Evolutionary conservation across 1,140 invertebrate species (phyloP), one percentile per base, ranked within the genome.

Genomic region (Eufriesea mexicana): DNA sequence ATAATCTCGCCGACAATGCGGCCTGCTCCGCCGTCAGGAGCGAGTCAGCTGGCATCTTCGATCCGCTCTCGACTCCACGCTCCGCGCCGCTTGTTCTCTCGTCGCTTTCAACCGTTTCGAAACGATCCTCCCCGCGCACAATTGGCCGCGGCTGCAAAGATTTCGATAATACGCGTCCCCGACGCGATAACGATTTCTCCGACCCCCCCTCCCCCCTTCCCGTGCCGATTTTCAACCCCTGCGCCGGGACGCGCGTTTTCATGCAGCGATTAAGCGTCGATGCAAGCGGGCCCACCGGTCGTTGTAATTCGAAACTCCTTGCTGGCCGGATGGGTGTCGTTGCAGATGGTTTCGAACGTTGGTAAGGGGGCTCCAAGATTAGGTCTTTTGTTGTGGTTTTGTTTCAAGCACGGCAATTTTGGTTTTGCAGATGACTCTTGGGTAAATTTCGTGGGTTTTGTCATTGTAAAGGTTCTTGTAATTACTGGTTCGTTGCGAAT

Each of bases 11-110:
- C 86, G 70, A 81, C 78, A 74, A 87, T 80, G 42, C 75, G 51
- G 73, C 71, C 47, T 35, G 25, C 68, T 70, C 66, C 61, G 68
- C 55, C 59, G 61, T 61, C 83, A 71, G 83, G 28, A 76, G 35
- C 86, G 84, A 89, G 83, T 89, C 86, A 89, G 84, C 83, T 88
- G 83, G 86, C 83, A 77, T 88, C 87, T 88, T 88, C 87, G 82
- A 88, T 83, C 84, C 79, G 59, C 47, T 78, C 82, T 78, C 62
- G 61, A 61, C 57, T 51, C 57, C 47, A 72, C 23, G 47, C 8
- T 4, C 8, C 59, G 23, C 35, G 51, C 4, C 49, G 72, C 7
- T 47, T 16, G 64, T 23, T 55, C 47, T n/a, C 35, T 49, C 59
- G 47, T 8, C 23, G 54, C 49, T 57, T 45, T 57, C 72, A 55